Percentiles rank a stretch among this genome's conserved stretches.
Evolutionary conservation across 2,888 invertebrate species (phyloP).

Genomic region (Zaprionus bogoriensis): DNA sequence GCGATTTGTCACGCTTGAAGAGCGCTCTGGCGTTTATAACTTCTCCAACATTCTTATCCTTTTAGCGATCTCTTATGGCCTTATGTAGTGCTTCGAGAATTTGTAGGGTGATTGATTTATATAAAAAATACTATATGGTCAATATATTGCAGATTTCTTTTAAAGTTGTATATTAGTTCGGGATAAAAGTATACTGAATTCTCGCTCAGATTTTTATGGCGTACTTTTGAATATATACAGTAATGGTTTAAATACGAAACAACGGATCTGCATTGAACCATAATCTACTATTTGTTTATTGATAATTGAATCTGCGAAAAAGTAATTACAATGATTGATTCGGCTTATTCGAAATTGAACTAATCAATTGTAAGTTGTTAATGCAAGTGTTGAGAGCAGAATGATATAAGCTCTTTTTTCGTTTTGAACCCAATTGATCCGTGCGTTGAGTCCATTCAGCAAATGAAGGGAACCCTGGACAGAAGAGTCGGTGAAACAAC

Average conservation of each 20-base stretch:
- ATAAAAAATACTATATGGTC: too few relatives aligned
- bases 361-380: background rate
- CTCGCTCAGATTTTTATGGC: too few relatives aligned
- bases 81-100: background rate
- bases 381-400: background rate
- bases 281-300: background rate
- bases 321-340: background rate
- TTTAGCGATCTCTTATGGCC: background rate
- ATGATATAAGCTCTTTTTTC: background rate
- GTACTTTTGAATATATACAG: too few relatives aligned
- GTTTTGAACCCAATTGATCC: background rate
- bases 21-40: too few relatives aligned
- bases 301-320: background rate
- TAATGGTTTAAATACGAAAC: too few relatives aligned
- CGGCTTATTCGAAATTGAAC: background rate
- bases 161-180: too few relatives aligned
- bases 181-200: too few relatives aligned
- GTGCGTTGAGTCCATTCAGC: background rate
- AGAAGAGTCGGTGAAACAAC: background rate
- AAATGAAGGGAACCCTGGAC: background rate
- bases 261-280: too few relatives aligned
- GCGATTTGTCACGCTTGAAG: conserved; percentile 34
- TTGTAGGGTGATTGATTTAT: background rate
- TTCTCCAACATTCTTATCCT: background rate
- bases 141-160: background rate